phyloP scores from a whole-genome alignment of 2,888 invertebrate species.

The Parthenolecanium corni region DNA sequence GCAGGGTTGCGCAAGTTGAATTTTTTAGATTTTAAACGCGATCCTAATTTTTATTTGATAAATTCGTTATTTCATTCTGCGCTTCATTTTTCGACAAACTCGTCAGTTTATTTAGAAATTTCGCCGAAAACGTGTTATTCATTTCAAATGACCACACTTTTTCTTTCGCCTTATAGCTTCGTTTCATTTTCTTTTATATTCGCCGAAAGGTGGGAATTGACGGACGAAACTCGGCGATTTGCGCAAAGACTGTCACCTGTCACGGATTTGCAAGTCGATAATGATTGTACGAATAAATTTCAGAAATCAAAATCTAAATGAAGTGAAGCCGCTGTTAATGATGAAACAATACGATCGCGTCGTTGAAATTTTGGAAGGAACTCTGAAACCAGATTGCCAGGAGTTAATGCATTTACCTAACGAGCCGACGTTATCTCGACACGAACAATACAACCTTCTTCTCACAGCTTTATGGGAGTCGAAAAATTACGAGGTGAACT shows the following conservation, averaged over 20 bases:
- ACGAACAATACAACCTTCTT: slow-evolving; percentile 45
- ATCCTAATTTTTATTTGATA: neutral
- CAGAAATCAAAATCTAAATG: slow-evolving; percentile 41
- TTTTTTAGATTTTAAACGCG: too few relatives aligned
- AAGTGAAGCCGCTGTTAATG: slow-evolving; percentile 55
- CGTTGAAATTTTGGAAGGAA: slow-evolving; percentile 53
- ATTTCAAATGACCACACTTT: too few relatives aligned
- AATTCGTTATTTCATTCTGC: too few relatives aligned
- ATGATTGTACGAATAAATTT: neutral
- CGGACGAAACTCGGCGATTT: neutral
- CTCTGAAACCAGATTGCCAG: slow-evolving; percentile 42
- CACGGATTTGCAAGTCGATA: too few relatives aligned
- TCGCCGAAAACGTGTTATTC: too few relatives aligned
- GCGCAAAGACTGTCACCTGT: neutral
- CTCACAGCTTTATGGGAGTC: slow-evolving; percentile 56
- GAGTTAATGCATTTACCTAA: slow-evolving; percentile 27
- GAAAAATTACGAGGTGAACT: slow-evolving; percentile 41
- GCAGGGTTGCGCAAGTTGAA: too few relatives aligned
- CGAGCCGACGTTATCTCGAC: slow-evolving; percentile 29
- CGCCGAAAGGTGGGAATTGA: too few relatives aligned
- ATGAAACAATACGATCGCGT: slow-evolving; percentile 53
- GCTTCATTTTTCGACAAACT: too few relatives aligned
- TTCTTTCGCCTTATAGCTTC: too few relatives aligned
- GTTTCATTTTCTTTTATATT: too few relatives aligned
- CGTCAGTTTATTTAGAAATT: neutral